Base-by-base conservation (phyloP, 2,888 invertebrate genomes). In the Dicranocentrus wangi region DNA sequence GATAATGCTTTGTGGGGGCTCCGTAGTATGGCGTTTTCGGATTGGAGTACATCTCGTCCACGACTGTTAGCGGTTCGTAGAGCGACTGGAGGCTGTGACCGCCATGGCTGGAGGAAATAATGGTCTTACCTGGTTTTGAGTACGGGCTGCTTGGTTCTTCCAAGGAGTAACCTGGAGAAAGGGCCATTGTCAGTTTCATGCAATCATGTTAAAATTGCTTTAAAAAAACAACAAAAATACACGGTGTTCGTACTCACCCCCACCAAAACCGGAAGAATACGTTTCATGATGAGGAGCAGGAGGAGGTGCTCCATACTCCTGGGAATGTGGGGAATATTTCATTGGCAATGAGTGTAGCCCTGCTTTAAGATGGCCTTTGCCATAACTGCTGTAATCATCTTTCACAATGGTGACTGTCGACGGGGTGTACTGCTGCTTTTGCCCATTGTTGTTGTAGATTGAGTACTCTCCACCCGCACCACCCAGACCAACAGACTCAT, bases 51-150 rank as follows among this genome's bases (percentile, higher is more conserved):
- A 77, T 10, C 1, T 71, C 65, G 23, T 78, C 68, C 1, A 28
- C 61, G 28, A 70, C 58, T 28, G 77, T n/a, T 27, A 68, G 5
- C 2, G 70, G 78, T 10, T 78, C 71, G 51, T 78, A 78, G 1
- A 78, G 28, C 15, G 78, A 78, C 2, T 70, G 71, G 7, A 78
- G 58, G 15, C 78, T 78, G 25, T 78, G 78, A 23, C 78, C 76
- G 13, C 42, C 27, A n/a, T 25, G 23, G 21, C 2, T n/a, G 51
- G 58, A 17, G 42, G 10, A 25, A 1, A 27, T 72, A 51, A 15
- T 15, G 19, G 1, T 43, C 0, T 17, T 65, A 19, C n/a, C n/a
- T 69, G 69, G 13, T 10, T 21, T 10, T 21, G 70, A 65, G 43
- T 78, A 70, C 15, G 65, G 65, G 17, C 51, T 39, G 27, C 51